Evolutionary conservation across 2,797 vertebrate genomes (phyloP).

Genomic region (Pempheris klunzingeri): DNA sequence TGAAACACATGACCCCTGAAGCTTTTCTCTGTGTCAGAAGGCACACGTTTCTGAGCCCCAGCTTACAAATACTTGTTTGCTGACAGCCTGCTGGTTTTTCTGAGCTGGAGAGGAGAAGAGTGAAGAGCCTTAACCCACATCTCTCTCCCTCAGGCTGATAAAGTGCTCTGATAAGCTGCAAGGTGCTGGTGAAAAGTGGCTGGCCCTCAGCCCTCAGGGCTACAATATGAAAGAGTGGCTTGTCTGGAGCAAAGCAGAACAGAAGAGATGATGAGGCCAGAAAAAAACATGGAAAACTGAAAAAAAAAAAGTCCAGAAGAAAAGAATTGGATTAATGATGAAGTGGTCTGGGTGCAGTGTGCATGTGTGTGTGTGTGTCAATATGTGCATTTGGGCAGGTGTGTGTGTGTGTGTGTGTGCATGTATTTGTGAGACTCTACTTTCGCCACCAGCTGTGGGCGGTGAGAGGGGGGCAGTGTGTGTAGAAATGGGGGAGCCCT

Average conservation of each 20-base stretch:
- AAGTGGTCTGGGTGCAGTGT: conserved; percentile 60
- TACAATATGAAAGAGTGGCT: conserved; percentile 88
- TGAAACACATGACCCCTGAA: conserved; percentile 47
- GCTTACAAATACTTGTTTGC: conserved; percentile 92
- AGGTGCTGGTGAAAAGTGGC: conserved; percentile 86
- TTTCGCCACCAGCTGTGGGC: conserved; percentile 81
- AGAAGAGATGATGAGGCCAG: conserved; percentile 67
- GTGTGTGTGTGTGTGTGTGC: conserved; percentile 29
- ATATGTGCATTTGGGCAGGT: conserved; percentile 38
- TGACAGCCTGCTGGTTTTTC: conserved; percentile 89
- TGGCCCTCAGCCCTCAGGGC: conserved; percentile 86
- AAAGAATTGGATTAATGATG: conserved; percentile 71
- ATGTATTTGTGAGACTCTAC: conserved; percentile 53
- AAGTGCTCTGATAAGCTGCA: conserved; percentile 97
- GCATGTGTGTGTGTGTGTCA: conserved; percentile 45
- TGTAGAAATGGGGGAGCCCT: conserved; percentile 68
- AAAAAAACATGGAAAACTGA: conserved; percentile 41
- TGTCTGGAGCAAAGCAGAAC: conserved; percentile 82
- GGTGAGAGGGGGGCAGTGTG: conserved; percentile 54
- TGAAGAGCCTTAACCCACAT: conserved; percentile 92
- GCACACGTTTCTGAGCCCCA: conserved; percentile 78
- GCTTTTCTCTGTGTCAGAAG: conserved; percentile 72
- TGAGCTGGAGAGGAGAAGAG: conserved; percentile 76
- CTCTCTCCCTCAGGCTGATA: conserved; percentile 91
- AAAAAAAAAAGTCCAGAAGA: conserved; percentile 56